Percentiles rank a stretch among this genome's conserved stretches.
phyloP scores from a whole-genome alignment of 2,113 vertebrate species.

The Atherinomorus stipes region DNA sequence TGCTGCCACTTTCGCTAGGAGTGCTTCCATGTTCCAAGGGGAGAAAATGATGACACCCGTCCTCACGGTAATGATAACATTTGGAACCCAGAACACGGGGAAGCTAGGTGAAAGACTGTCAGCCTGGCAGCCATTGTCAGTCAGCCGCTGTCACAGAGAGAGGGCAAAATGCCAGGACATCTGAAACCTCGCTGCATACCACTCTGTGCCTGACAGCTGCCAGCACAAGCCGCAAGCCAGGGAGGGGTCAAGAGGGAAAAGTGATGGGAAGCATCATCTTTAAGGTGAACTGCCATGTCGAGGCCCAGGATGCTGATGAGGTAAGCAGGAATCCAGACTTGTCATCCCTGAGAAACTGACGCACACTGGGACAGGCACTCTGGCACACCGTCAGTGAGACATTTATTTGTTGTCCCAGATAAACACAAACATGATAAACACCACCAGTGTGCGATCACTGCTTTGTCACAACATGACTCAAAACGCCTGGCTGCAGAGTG shows the following conservation, averaged over 20 bases:
- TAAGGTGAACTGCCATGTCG: constrained; percentile 42
- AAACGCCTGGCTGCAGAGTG: constrained; percentile 3
- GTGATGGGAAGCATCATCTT: neutral
- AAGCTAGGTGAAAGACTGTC: constrained; percentile 59
- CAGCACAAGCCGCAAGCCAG: constrained; percentile 36
- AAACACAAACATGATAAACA: constrained; percentile 17
- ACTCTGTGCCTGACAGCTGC: constrained; percentile 64
- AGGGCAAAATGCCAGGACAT: constrained; percentile 59
- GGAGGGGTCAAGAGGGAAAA: constrained; percentile 35
- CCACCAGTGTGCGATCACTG: constrained; percentile 2
- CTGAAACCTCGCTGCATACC: constrained; percentile 55
- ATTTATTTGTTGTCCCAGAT: neutral
- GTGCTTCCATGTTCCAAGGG: constrained; percentile 61
- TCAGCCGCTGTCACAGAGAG: constrained; percentile 61
- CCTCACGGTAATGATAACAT: constrained; percentile 73
- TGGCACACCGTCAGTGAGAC: neutral
- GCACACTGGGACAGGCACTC: neutral
- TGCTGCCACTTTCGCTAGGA: constrained; percentile 60
- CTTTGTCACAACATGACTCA: constrained; percentile 18
- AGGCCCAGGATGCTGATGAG: neutral
- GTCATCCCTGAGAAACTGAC: constrained; percentile 3
- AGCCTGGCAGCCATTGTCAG: constrained; percentile 67
- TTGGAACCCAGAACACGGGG: constrained; percentile 61
- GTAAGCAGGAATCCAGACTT: constrained; percentile 16
- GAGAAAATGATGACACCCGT: constrained; percentile 64